phyloP scores from a whole-genome alignment of 2,113 vertebrate species.

The Panthera uncia region DNA sequence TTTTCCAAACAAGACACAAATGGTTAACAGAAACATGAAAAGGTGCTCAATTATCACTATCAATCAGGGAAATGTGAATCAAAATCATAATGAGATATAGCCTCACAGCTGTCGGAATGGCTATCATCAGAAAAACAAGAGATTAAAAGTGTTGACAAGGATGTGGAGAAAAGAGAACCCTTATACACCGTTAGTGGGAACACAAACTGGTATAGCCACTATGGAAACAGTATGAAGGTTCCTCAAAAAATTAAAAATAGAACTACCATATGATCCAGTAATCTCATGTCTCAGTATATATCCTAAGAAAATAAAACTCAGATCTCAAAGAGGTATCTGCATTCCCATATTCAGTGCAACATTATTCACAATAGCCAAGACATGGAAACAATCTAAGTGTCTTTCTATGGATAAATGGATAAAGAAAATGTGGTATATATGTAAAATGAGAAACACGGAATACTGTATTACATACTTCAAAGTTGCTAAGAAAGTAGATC shows the following conservation, averaged over 20 bases:
- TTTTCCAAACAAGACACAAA: background rate
- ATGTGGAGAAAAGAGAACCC: background rate
- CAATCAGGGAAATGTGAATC: background rate
- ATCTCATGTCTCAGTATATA: background rate
- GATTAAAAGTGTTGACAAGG: background rate
- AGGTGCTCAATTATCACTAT: background rate
- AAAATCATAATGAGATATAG: background rate
- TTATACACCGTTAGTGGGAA: background rate
- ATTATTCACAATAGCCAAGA: background rate
- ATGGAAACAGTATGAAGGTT: background rate
- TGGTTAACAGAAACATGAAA: background rate
- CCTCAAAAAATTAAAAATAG: background rate
- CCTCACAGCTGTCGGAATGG: background rate
- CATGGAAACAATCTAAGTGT: too few species aligned
- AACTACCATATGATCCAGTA: background rate
- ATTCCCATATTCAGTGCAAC: background rate
- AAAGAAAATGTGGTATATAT: background rate
- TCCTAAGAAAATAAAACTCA: background rate
- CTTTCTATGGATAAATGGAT: background rate
- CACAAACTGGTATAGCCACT: background rate
- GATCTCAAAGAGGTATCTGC: background rate
- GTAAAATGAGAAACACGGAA: background rate
- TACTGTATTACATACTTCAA: background rate
- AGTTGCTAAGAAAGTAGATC: background rate
- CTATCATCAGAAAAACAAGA: background rate